Evolutionary conservation across 2,113 vertebrate genomes (phyloP), one percentile per base, ranked within the genome.

Genomic region (Perccottus glenii): DNA sequence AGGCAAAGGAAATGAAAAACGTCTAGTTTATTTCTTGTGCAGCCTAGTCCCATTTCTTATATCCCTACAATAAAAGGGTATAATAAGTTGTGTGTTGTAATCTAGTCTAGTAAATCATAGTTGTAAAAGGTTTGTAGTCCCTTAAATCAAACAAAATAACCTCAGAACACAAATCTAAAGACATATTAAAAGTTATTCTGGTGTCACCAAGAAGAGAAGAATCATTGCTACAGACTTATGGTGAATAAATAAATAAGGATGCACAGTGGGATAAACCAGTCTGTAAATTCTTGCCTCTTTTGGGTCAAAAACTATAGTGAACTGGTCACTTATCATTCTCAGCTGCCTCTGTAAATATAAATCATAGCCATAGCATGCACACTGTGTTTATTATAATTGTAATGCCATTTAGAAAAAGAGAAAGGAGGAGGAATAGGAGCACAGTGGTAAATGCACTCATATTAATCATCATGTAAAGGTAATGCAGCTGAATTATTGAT

Each of bases 401-500:
- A 85, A 88, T 88, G 84, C 70, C 66, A 40, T 73, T 82, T 80
- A 74, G 55, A 56, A 66, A 36, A 69, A 75, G 36, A 62, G 69
- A 47, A 61, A 59, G 49, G 15, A 68, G 61, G 81, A 67, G 3
- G 50, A 77, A 73, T 78, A 66, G 50, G 64, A 70, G 63, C 8
- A 33, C 38, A 3, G 58, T 8, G 1, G 67, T 67, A 83, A 84
- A 80, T 58, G 60, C 48, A 68, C 75, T 85, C 55, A 36, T 85
- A 85, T 84, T 78, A 83, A 85, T 84, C 40, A 45, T 82, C 78
- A 65, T 77, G 70, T 83, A 67, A 83, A 82, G 82, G 82, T 83
- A 83, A 82, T 77, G 77, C 64, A 11, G 46, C 52, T 89, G 69
- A 86, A 86, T 85, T 82, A 88, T 87, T 85, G 76, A 88, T 79